Base-by-base conservation (phyloP, 2,888 invertebrate genomes). In the Junonia oenone region DNA sequence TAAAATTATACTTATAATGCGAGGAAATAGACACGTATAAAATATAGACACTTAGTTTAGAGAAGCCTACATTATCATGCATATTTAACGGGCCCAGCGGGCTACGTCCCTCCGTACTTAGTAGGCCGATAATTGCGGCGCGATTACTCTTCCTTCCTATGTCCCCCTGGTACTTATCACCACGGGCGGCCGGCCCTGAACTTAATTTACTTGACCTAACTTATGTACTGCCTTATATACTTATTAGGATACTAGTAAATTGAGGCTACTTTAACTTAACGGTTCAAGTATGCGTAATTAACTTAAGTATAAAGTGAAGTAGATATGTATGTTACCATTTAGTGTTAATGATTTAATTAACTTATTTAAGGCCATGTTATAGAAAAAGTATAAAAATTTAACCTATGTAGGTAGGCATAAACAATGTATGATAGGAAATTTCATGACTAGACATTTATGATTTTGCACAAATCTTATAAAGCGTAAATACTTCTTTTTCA, bases 51-150 rank as follows among this genome's bases (percentile, higher is more conserved):
- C 22, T 22, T 22, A 19, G n/a, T 40, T 1, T n/a, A 11, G 19
- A 40, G 19, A n/a, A 40, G 17, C 38, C 19, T 17, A 40, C 19
- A 40, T 40, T 40, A 40, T 17, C 38, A 50, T 55, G 35, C 45
- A 51, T 38, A 47, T 40, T 46, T 38, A 38, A 68, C 65, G 26
- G 35, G 15, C 75, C 56, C 76, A 71, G 74, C 73, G 62, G 73
- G 71, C 67, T 67, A 69, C 69, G 63, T 67, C 66, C 65, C 68
- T 75, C 79, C 87, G 84, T 85, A 81, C 79, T 86, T 86, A 88
- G 87, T 88, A 83, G 83, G 78, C 81, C 73, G 85, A 87, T 87
- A 88, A 88, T 88, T 88, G 63, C 68, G 69, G 57, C 68, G 72
- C 79, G 72, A 83, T 85, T 79, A 79, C 72, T 61, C 59, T 55